Base-by-base conservation (phyloP, 1,140 invertebrate genomes). In the Campoletis sonorensis region DNA sequence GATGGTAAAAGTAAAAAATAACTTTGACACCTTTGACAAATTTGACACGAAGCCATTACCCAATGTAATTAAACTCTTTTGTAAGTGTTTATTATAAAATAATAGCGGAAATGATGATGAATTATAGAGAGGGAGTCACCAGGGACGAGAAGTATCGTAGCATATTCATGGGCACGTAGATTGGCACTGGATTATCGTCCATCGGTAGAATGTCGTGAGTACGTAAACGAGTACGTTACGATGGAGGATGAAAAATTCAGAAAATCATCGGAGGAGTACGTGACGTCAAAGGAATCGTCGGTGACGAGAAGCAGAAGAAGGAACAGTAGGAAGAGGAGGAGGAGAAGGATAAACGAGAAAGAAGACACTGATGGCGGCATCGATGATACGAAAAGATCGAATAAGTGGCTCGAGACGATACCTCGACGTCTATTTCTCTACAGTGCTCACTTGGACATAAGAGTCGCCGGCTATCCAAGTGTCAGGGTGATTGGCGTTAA, bases 401-500 rank as follows among this genome's bases (percentile, higher is more conserved):
- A 81, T 26, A 89, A 85, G 80, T 91, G 89, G 90, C 89, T 90
- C 71, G 89, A 91, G 83, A 89, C 90, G 86, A 88, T 90, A 82
- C 87, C 89, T 21, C 85, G 88, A 88, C 89, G 83, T 84, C 87
- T 91, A 84, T 91, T 90, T 86, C 88, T 91, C 78, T 90, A 90
- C 81, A 89, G 89, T 79, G 89, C 88, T 73, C 88, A 90, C 88
- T 88, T 90, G 83, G 90, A 91, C 82, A 86, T 89, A 51, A 86
- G 90, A 88, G 87, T 91, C 49, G 79, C 86, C 82, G 85, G 88
- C 61, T 90, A 91, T 85, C 90, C 89, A 23, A 89, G 88, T 82
- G 86, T 91, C 81, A 89, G 90, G 85, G 90, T 91, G 87, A 91
- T 91, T 87, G 90, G 88, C 87, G 90, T 91, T 86, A 91, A 90